Base-by-base conservation (phyloP, 2,113 vertebrate genomes). In the Tricholaema leucomelas region DNA sequence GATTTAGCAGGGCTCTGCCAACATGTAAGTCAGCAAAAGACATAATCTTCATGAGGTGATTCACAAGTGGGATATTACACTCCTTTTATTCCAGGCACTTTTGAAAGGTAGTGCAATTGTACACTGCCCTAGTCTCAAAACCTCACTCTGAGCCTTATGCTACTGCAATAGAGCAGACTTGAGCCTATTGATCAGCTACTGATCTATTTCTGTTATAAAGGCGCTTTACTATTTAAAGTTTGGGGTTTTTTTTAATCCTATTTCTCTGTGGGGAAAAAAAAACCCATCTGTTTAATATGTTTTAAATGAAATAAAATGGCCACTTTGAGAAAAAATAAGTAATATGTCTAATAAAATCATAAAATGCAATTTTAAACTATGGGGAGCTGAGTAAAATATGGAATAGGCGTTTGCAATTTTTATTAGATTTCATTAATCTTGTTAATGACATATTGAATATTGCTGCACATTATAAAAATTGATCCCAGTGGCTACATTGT, bases 381-480 rank as follows among this genome's bases (percentile, higher is more conserved):
- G 66, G 85, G 44, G 65, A 89, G 69, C 58, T 89, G 77, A 95
- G 56, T 91, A 96, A 85, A 96, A 94, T 88, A 91, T 72, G 61
- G 74, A 85, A 76, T 61, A 91, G 67, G 58, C 88, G 30, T 48
- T 74, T 93, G 67, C 76, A 90, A 92, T 85, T 96, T 94, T 96
- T 96, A 96, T 92, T 94, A 87, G 74, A 95, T 87, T 33, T 88
- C 85, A 90, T 96, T 94, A 82, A 95, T 97, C 95, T 96, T 95
- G 28, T 79, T 94, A 94, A 97, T 95, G 85, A 91, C 60, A 90
- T 96, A 95, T 87, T 96, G 95, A 96, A 65, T 76, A 91, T 63
- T 10, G 2, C 72, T 74, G 30, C 6, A 8, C 61, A 59, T 64
- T 64, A 84, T 72, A 86, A 96, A 95, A 95, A 96, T 95, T 90